These are phyloP conservation scores for Bombylius discolor DNA, from an alignment of 2,888 invertebrate genomes.

Conservation along the genomic window DNA sequence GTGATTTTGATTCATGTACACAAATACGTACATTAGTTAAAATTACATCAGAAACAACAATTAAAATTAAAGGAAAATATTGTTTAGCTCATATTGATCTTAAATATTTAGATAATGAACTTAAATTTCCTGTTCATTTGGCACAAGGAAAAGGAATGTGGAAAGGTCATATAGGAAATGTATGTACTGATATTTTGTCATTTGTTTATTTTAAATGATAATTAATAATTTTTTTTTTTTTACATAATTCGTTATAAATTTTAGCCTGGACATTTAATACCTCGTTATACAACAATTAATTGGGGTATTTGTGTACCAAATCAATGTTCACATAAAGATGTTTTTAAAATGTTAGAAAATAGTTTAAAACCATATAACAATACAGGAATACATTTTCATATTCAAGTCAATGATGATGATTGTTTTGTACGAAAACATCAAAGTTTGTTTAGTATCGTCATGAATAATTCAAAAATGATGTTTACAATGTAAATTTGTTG, in stretches of 20 bases:
- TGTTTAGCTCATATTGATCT: conserved; percentile 53
- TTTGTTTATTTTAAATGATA: no score
- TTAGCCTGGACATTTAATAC: conserved; percentile 59
- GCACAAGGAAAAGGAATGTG: conserved; percentile 51
- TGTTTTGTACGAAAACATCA: conserved; percentile 41
- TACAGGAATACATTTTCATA: conserved; percentile 43
- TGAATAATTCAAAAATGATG: conserved; percentile 34
- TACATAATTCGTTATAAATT: no score
- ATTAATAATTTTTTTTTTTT: no score
- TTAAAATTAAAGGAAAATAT: conserved; percentile 54
- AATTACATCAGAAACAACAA: conserved; percentile 43
- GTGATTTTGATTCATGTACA: conserved; percentile 57
- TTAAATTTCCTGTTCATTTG: conserved; percentile 50
- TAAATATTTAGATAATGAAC: conserved; percentile 43
- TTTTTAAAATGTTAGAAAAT: conserved; percentile 39
- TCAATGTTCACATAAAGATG: conserved; percentile 47
- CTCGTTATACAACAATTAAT: conserved; percentile 54
- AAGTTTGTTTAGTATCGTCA: conserved; percentile 21
- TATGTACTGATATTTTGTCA: conserved; percentile 23
- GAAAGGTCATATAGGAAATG: conserved; percentile 50
- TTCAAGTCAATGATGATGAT: conserved; percentile 45
- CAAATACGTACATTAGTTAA: conserved; percentile 43
- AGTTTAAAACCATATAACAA: conserved; percentile 47
- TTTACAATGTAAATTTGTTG: conserved; percentile 37
- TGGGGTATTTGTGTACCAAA: conserved; percentile 60